phyloP scores from a whole-genome alignment of 2,888 invertebrate species.

The Meiosimyza decipiens region DNA sequence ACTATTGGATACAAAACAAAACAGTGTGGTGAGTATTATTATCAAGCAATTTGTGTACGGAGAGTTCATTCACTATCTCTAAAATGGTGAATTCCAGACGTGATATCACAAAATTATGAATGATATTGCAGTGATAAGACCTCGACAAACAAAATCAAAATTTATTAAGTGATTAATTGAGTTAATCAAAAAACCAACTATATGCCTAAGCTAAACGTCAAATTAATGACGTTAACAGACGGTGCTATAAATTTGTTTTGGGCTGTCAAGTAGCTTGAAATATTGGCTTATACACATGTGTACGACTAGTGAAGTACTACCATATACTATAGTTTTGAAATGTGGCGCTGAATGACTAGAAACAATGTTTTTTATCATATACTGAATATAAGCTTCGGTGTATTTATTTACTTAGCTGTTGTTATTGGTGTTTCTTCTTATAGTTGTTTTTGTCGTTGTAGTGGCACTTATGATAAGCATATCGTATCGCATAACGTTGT shows the following conservation, averaged over 20 bases:
- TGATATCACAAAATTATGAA: neutral
- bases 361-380: no score
- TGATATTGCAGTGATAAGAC: neutral
- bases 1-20: constrained; percentile 55
- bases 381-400: no score
- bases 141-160: neutral
- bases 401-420: no score
- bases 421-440: neutral
- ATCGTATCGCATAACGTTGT: neutral
- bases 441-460: neutral
- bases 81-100: no score
- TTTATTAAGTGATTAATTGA: constrained; percentile 56
- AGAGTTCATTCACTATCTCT: neutral
- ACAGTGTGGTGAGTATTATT: constrained; percentile 59
- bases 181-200: constrained; percentile 42
- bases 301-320: no score
- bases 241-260: neutral
- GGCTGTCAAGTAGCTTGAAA: neutral
- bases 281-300: neutral
- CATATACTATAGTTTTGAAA: no score
- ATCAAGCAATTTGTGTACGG: neutral
- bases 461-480: neutral
- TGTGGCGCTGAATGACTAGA: no score
- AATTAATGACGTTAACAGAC: neutral
- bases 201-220: neutral